Evolutionary conservation across 2,797 vertebrate species (phyloP), one percentile per base, ranked within the genome.

Genomic region (Eutrigla gurnardus): DNA sequence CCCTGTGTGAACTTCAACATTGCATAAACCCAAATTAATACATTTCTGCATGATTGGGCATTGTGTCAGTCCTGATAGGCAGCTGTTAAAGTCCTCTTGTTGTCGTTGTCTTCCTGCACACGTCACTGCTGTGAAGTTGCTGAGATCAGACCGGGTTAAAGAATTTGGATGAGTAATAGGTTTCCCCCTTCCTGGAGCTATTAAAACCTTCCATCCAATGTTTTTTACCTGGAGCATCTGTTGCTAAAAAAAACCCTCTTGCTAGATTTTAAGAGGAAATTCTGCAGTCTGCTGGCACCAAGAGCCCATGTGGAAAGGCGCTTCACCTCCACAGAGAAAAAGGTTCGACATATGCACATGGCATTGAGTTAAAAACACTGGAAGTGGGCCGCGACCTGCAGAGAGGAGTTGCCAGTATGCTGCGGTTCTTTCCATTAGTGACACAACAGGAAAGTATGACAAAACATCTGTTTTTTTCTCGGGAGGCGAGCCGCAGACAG

Each of bases 161-260:
- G 42, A 59, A 11, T 76, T 33, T 25, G 15, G 35, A 83, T 78
- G 82, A 83, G 47, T 83, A 68, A 85, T 70, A 63, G 66, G 12
- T 70, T 25, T 45, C 53, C 39, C n/a, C n/a, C 25, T 73, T 50
- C 61, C 77, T 75, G 42, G 46, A 45, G 37, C 55, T 40, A 6
- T 52, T 47, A 54, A 55, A 53, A 4, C 42, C 49, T 67, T 40
- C 36, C 37, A 17, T 70, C 37, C 33, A 14, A 49, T 7, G 42
- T 2, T 6, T 52, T 46, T 4, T 33, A 46, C 4, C 52, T 61
- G 1, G 4, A 45, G 54, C 2, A 3, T 64, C 43, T 37, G 25
- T 12, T 32, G 42, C 43, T 39, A 17, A 45, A 36, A 39, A 12
- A 7, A n/a, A n/a, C n/a, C n/a, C 33, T 8, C 32, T 6, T 8